phyloP scores from a whole-genome alignment of 1,140 invertebrate genomes.

The Aphis craccivora region DNA sequence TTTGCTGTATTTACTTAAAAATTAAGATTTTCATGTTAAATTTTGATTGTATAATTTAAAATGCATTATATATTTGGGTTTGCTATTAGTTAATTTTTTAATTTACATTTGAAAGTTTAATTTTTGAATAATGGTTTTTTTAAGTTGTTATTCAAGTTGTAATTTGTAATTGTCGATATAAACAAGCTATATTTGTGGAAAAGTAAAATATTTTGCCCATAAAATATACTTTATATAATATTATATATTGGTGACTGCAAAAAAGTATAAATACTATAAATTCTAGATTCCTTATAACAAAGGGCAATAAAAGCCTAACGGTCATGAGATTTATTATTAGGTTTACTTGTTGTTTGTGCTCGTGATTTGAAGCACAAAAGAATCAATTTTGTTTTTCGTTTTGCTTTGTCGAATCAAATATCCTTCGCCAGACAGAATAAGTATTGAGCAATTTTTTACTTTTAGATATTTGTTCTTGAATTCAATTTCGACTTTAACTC shows the following conservation, averaged over 20 bases:
- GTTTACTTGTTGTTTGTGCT: constrained; percentile 27
- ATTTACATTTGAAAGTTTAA: too few species aligned
- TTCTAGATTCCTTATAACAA: neutral
- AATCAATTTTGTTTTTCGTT: constrained; percentile 35
- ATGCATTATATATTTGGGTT: too few species aligned
- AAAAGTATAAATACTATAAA: neutral
- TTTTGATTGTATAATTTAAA: too few species aligned
- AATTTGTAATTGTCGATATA: neutral
- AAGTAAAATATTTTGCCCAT: neutral
- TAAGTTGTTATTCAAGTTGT: too few species aligned
- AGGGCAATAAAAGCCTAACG: constrained; percentile 16
- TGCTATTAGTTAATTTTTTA: too few species aligned
- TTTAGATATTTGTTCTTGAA: constrained; percentile 44
- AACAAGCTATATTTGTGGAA: neutral
- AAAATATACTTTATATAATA: neutral
- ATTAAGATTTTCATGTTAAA: too few species aligned
- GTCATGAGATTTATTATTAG: constrained; percentile 36
- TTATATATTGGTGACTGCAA: neutral
- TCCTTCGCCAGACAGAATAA: neutral
- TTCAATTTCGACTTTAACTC: constrained; percentile 3
- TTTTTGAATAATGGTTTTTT: too few species aligned
- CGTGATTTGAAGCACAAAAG: constrained; percentile 38
- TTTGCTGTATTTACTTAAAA: too few species aligned
- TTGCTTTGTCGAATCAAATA: constrained; percentile 31
- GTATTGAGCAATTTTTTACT: neutral